Percentiles rank a stretch among this genome's conserved stretches.
phyloP scores from a whole-genome alignment of 2,888 invertebrate species.

The Trichacis sp. region DNA sequence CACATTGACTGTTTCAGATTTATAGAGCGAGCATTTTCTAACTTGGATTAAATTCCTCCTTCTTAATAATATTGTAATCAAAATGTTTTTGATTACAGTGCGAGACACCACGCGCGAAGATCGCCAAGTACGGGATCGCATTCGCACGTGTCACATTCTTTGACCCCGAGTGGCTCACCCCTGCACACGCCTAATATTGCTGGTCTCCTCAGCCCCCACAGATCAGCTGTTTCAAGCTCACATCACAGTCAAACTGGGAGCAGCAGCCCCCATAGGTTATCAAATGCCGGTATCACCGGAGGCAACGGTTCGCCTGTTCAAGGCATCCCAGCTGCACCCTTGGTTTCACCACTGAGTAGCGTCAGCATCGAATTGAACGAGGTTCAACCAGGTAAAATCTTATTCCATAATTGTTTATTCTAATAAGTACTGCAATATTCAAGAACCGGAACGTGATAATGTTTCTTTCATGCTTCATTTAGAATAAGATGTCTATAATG shows the following conservation, averaged over 20 bases:
- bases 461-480: no score
- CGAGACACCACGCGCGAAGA: conserved; percentile 62
- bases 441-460: no score
- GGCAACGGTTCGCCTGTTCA: conserved; percentile 56
- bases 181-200: conserved; percentile 59
- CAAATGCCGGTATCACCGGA: conserved; percentile 46
- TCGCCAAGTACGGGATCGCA: conserved; percentile 62
- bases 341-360: conserved; percentile 52
- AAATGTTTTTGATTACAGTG: conserved; percentile 47
- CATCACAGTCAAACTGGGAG: conserved; percentile 53
- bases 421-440: background rate
- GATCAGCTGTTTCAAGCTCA: conserved; percentile 54
- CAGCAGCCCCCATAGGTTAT: conserved; percentile 55
- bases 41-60: no score
- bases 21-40: no score
- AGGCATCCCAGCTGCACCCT: conserved; percentile 42
- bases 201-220: conserved; percentile 59
- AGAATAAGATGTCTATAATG: no score
- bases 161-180: conserved; percentile 60
- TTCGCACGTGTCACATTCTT: conserved; percentile 59
- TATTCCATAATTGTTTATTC: background rate
- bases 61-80: no score
- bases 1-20: no score
- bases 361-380: conserved; percentile 63
- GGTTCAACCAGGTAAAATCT: conserved; percentile 59